phyloP scores from a whole-genome alignment of 2,888 invertebrate species.

The Synanthedon formicaeformis region DNA sequence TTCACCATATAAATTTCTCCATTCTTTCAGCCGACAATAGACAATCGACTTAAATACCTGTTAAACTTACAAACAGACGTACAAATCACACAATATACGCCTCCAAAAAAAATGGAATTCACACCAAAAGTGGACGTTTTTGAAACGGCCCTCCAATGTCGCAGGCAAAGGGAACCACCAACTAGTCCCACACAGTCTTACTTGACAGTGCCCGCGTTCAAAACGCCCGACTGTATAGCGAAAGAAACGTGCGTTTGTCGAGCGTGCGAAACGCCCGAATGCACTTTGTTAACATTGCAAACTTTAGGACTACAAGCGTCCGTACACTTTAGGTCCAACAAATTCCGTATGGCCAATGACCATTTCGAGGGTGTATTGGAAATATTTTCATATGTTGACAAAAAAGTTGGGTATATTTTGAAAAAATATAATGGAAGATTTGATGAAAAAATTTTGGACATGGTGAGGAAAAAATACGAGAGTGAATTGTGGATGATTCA shows the following conservation, averaged over 20 bases:
- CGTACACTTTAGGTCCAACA: slow-evolving; percentile 36
- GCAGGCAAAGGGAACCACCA: slow-evolving; percentile 19
- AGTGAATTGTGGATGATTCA: slow-evolving; percentile 21
- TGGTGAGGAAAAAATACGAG: slow-evolving; percentile 12
- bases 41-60: slow-evolving; percentile 41
- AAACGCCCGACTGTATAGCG: slow-evolving; percentile 27
- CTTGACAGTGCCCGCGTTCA: slow-evolving; percentile 22
- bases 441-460: slow-evolving; percentile 24
- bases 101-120: slow-evolving; percentile 6
- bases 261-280: slow-evolving; percentile 27
- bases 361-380: slow-evolving; percentile 36
- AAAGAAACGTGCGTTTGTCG: slow-evolving; percentile 35
- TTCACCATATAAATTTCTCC: too few species aligned
- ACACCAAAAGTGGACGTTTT: slow-evolving; percentile 29
- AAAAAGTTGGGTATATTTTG: slow-evolving; percentile 17
- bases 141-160: slow-evolving; percentile 39
- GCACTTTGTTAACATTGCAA: slow-evolving; percentile 21
- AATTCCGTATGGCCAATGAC: slow-evolving; percentile 34
- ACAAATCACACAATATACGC: neutral
- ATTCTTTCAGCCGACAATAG: slow-evolving; percentile 34
- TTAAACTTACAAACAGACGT: slow-evolving; percentile 27
- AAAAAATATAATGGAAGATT: slow-evolving; percentile 12
- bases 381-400: slow-evolving; percentile 21
- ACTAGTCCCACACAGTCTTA: slow-evolving; percentile 27
- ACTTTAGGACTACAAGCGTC: slow-evolving; percentile 33